These are phyloP conservation scores for Hapalemur alaotrensis DNA, from an alignment of 2,797 vertebrate genomes.

Conservation along the genomic window DNA sequence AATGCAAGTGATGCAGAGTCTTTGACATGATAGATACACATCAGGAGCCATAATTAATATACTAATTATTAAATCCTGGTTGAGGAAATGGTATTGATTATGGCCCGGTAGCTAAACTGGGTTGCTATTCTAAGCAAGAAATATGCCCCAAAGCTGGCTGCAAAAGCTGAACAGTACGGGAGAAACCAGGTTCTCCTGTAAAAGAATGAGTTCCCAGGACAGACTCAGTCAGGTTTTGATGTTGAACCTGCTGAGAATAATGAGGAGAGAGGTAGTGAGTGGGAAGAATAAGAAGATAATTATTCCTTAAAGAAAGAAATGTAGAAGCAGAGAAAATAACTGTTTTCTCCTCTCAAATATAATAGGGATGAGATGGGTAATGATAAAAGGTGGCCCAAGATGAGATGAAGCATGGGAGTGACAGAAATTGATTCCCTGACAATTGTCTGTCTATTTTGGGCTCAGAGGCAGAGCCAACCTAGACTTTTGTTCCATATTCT, in stretches of 20 bases:
- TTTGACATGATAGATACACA: neutral
- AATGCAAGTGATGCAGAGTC: neutral
- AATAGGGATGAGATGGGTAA: neutral
- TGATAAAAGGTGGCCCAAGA: neutral
- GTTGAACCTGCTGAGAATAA: slow-evolving; percentile 58
- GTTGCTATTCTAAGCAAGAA: slow-evolving; percentile 50
- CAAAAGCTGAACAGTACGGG: neutral
- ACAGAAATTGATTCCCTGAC: slow-evolving; percentile 36
- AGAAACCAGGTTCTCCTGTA: neutral
- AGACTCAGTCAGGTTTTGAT: slow-evolving; percentile 50
- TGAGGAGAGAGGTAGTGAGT: slow-evolving; percentile 37
- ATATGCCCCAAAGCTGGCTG: neutral
- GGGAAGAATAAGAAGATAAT: slow-evolving; percentile 55
- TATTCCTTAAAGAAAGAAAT: slow-evolving; percentile 51
- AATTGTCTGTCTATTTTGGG: neutral
- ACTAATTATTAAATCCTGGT: neutral
- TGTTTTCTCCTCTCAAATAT: slow-evolving; percentile 28
- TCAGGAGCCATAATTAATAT: neutral
- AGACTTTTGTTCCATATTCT: slow-evolving; percentile 23
- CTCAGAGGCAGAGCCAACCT: neutral
- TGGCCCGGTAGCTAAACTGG: neutral
- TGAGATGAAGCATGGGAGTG: neutral
- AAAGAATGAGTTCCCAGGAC: slow-evolving; percentile 34
- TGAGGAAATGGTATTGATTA: neutral
- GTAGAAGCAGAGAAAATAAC: slow-evolving; percentile 46